Base-by-base conservation (phyloP, 2,113 vertebrate genomes). In the Myrmecobius fasciatus region DNA sequence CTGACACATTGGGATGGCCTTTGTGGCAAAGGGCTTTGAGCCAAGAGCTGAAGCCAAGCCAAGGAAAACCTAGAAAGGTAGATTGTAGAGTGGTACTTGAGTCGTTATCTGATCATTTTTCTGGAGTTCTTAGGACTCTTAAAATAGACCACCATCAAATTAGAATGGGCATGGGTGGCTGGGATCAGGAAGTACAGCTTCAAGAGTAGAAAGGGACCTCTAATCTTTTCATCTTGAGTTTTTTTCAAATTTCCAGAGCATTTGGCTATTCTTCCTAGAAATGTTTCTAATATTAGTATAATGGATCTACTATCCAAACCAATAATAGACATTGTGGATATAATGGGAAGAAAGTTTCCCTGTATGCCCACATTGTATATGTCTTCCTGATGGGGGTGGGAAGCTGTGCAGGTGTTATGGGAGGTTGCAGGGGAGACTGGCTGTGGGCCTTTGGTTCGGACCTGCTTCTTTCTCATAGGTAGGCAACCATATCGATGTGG, bases 401-500 rank as follows among this genome's bases (percentile, higher is more conserved):
- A 6, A 56, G 46, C 60, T 90, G 88, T 47, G 53, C 75, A 94
- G 54, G 52, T 43, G 31, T 92, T 52, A 90, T 31, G 9, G 25
- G 1, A 28, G n/a, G 67, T 26, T 60, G 11, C 46, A 0, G 3
- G 53, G 22, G n/a, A 24, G 9, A 3, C 92, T 91, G 48, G 1
- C 49, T 47, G 53, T 49, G 31, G 17, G 49, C 48, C 93, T 92
- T 90, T 14, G 20, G 1, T 53, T 90, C 0, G n/a, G 52, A 14
- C 5, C 0, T 75, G 2, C 96, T 25, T 95, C 20, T 96, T 92
- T 96, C 51, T 52, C 89, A 52, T 97, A 99, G 99, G 99, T 99
- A 92, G 99, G 99, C 46, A 99, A 99, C 98, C 99, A 99, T 98
- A 99, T 99, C 0, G 99, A 99, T 96, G 98, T 99, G 56, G 91